Base-by-base conservation (phyloP, 2,113 vertebrate genomes). In the Psilopsiagon aymara region DNA sequence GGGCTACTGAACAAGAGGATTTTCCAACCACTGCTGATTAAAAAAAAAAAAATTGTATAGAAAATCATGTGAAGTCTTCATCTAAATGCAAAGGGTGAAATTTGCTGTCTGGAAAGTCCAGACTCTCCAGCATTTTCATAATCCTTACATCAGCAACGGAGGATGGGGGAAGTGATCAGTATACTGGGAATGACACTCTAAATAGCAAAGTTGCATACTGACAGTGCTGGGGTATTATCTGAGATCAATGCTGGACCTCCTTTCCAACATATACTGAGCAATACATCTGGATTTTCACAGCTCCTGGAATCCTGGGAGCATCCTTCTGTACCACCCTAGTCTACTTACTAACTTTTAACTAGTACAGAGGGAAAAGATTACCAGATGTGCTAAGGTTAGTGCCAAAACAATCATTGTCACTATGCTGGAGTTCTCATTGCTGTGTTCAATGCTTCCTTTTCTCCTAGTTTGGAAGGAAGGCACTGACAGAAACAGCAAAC, bases 81-180 rank as follows among this genome's bases (percentile, higher is more conserved):
- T 77, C 82, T 87, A 88, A 46, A 95, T 82, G 23, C 68, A 64
- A 86, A 81, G 41, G 82, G 31, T 67, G 55, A 87, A 94, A 93
- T 66, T 14, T 76, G 73, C 47, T 49, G 77, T 35, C 20, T 35
- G 33, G 20, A 59, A 14, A 77, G 78, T 78, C 80, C 88, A 88
- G 69, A 76, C 57, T 91, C 79, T 41, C 39, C 6, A 67, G 78
- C 12, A 69, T 79, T 93, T 91, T 57, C 67, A 82, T 80, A 92
- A 88, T 69, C 78, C 57, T 64, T 69, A 1, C 7, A 80, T 35
- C 69, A 64, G 24, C 68, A 62, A 39, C 11, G 23, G 62, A 93
- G 62, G 27, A 68, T 27, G 23, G 39, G n/a, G 27, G 39, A 82
- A 86, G 33, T 2, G 20, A 75, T 51, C 46, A 79, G 29, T 27